Evolutionary conservation across 2,888 invertebrate species (phyloP), one percentile per base, ranked within the genome.

Genomic region (Aricia artaxerxes): DNA sequence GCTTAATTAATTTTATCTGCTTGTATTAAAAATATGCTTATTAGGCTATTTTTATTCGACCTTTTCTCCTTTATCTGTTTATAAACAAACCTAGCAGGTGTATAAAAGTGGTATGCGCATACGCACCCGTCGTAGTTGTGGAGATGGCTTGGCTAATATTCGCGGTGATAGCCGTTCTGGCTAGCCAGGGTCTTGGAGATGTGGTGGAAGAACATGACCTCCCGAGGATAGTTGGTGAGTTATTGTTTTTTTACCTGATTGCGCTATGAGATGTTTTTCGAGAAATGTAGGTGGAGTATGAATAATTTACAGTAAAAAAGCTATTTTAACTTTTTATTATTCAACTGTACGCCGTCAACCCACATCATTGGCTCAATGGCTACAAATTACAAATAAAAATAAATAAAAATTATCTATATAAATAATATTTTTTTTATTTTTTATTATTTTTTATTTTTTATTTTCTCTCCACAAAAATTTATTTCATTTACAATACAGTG

Each of bases 141-240:
- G 88, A 83, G 86, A 93, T 93, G 92, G 87, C 88, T 87, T 88
- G 89, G 83, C 84, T 90, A 80, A 88, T 89, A 88, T 83, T 91
- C 87, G 81, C 79, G 35, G 87, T 87, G 53, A 83, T 92, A 84
- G 91, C 88, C 79, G 84, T 88, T 31, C 80, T 90, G 49, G 87
- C 92, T 84, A 92, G 92, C 82, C 89, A 91, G 79, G 90, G 89
- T 80, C 84, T 89, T 40, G 84, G 89, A 16, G 88, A 89, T 7
- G 87, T 88, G 13, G 83, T 85, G 57, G 85, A 86, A 81, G 86
- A 86, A 5, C 79, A 80, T 76, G 76, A 31, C 9, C 73, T 83
- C 82, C 78, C 86, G 85, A 80, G 87, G 85, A 81, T 90, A 89
- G 85, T 87, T 83, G 93, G 95, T 94, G 84, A 91, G 92, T 16